Percentiles rank a stretch among this genome's conserved stretches.
phyloP scores from a whole-genome alignment of 2,797 vertebrate genomes.

The Trachops cirrhosus region DNA sequence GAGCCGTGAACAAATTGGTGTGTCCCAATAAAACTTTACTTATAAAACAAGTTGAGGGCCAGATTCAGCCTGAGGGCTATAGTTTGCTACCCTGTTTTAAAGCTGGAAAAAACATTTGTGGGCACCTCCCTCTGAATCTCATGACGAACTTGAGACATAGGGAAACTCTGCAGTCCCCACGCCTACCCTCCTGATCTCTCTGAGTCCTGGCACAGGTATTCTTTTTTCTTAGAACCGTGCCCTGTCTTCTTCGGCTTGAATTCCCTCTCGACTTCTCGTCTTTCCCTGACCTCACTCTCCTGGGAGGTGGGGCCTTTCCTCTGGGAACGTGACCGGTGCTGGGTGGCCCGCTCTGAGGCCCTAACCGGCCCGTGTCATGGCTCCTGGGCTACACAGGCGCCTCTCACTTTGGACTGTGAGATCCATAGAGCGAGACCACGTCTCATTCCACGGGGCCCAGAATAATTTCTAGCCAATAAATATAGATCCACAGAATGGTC shows the following conservation, averaged over 20 bases:
- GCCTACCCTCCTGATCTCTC: neutral
- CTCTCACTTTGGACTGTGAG: neutral
- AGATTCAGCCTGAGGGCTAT: neutral
- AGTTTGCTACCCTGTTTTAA: neutral
- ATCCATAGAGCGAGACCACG: rapidly evolving
- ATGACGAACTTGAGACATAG: too few species aligned
- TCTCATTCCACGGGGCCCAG: neutral
- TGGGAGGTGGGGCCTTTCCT: neutral
- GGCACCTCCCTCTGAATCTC: neutral
- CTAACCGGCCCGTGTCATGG: rapidly evolving
- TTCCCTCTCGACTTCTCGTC: neutral
- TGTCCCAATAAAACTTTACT: constrained; percentile 29
- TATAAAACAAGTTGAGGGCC: neutral
- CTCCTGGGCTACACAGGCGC: neutral
- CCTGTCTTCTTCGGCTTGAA: neutral
- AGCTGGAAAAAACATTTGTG: neutral
- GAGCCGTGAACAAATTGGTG: neutral
- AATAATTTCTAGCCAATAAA: neutral
- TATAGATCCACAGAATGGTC: neutral
- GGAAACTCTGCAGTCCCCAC: neutral
- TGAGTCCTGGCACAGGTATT: neutral
- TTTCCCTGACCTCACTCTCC: neutral
- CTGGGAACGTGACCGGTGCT: too few species aligned
- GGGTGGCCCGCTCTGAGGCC: rapidly evolving
- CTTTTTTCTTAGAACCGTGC: neutral